A percentile compares a stretch with the other conserved stretches of the same genome.
Conservation (phyloP, 2,797 vertebrate genomes). For the Poeciliopsis gracilis region DNA sequence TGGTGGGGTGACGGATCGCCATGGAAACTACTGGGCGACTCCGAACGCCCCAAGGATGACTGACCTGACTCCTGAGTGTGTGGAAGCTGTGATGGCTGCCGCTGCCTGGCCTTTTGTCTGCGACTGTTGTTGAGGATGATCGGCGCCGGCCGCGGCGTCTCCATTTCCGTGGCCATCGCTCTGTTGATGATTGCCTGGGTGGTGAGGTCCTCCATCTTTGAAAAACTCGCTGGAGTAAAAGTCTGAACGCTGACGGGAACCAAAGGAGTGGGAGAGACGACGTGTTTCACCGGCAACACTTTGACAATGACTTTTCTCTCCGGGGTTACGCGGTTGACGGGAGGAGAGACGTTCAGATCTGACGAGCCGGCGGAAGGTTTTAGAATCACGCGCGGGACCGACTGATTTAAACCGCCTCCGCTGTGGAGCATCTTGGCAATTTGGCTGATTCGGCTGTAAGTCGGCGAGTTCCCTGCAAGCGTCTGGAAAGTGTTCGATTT, state of each 20-base stretch:
- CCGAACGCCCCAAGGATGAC: slow-evolving; percentile 16
- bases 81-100: slow-evolving; percentile 25
- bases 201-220: slow-evolving; percentile 37
- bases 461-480: slow-evolving; percentile 67
- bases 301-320: slow-evolving; percentile 60
- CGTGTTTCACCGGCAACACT: slow-evolving; percentile 54
- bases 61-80: slow-evolving; percentile 26
- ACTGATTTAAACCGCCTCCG: slow-evolving; percentile 55
- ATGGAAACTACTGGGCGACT: slow-evolving; percentile 4
- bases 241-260: not conserved
- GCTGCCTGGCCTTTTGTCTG: not conserved
- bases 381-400: slow-evolving; percentile 61
- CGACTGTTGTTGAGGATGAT: slow-evolving; percentile 53
- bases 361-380: slow-evolving; percentile 40
- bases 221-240: slow-evolving; percentile 7
- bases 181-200: slow-evolving; percentile 75
- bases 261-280: not conserved
- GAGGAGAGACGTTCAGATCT: not conserved
- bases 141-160: slow-evolving; percentile 41
- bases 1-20: slow-evolving; percentile 55
- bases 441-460: slow-evolving; percentile 79
- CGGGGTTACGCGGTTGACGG: not conserved
- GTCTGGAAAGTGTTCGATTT: slow-evolving; percentile 78
- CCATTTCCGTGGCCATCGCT: slow-evolving; percentile 71
- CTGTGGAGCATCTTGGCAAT: slow-evolving; percentile 81